Percentiles rank a stretch among this genome's conserved stretches.
phyloP scores from a whole-genome alignment of 1,140 invertebrate genomes.

The Sycophaga agraensis region DNA sequence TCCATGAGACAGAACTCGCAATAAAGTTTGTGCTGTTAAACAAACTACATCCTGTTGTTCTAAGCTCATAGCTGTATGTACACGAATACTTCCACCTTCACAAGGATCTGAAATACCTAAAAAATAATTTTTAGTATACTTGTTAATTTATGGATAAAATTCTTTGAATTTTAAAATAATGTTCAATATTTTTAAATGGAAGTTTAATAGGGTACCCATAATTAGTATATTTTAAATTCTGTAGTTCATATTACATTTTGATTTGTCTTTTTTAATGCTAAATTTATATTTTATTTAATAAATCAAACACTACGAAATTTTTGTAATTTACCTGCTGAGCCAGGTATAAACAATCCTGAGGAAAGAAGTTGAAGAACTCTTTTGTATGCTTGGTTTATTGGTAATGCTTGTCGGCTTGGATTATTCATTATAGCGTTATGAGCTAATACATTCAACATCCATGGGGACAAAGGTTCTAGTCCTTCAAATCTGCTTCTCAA shows the following conservation, averaged over 20 bases:
- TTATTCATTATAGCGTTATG: slow-evolving; percentile 98
- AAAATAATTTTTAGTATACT: no score
- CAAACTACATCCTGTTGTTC: slow-evolving; percentile 94
- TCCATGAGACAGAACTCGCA: slow-evolving; percentile 87
- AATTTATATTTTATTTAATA: neutral
- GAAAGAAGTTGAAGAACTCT: slow-evolving; percentile 87
- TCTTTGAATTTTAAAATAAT: no score
- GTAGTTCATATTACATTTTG: neutral
- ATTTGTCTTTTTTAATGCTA: neutral
- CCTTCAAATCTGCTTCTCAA: slow-evolving; percentile 86
- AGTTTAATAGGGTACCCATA: no score
- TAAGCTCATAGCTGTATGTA: slow-evolving; percentile 89
- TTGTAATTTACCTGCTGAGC: slow-evolving; percentile 82
- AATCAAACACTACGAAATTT: neutral
- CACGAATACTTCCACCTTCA: slow-evolving; percentile 83
- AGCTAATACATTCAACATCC: slow-evolving; percentile 95
- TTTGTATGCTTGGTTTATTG: slow-evolving; percentile 82
- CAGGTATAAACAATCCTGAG: slow-evolving; percentile 93
- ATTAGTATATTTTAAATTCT: no score
- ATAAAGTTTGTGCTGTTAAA: slow-evolving; percentile 82
- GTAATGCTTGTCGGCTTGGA: slow-evolving; percentile 86
- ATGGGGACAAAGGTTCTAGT: slow-evolving; percentile 86
- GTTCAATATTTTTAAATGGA: no score
- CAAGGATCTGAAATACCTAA: slow-evolving; percentile 95
- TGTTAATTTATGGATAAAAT: no score